These are phyloP conservation scores for Dermochelys coriacea DNA, from an alignment of 2,797 vertebrate genomes.

Conservation along the genomic window DNA sequence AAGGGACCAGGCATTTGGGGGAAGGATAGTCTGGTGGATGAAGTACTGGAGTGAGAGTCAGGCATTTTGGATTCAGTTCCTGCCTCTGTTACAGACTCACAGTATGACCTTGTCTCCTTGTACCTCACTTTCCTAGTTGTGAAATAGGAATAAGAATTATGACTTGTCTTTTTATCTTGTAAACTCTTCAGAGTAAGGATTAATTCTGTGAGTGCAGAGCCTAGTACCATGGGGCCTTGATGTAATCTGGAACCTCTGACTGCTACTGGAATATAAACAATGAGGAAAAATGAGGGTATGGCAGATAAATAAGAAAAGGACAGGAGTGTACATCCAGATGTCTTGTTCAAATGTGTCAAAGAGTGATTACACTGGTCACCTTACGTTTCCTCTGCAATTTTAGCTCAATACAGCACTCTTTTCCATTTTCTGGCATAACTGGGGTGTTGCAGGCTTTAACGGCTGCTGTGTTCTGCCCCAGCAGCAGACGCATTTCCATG, in stretches of 20 bases:
- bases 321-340: not conserved
- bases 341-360: not conserved
- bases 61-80: not conserved
- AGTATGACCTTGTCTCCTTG: accelerated
- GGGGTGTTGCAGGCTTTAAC: not conserved
- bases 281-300: not conserved
- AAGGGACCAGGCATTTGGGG: not conserved
- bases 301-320: not conserved
- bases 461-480: not conserved
- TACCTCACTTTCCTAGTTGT: not conserved
- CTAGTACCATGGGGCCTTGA: accelerated
- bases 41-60: not conserved
- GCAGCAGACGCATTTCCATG: not conserved
- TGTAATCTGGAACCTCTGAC: not conserved
- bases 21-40: not conserved
- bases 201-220: not conserved
- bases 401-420: not conserved
- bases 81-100: not conserved
- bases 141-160: not conserved
- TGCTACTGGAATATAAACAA: not conserved
- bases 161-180: accelerated
- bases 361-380: not conserved
- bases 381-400: not conserved
- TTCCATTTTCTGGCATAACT: not conserved
- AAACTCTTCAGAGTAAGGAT: not conserved